Base-by-base conservation (phyloP, 2,797 vertebrate species). In the Sarcophilus harrisii region DNA sequence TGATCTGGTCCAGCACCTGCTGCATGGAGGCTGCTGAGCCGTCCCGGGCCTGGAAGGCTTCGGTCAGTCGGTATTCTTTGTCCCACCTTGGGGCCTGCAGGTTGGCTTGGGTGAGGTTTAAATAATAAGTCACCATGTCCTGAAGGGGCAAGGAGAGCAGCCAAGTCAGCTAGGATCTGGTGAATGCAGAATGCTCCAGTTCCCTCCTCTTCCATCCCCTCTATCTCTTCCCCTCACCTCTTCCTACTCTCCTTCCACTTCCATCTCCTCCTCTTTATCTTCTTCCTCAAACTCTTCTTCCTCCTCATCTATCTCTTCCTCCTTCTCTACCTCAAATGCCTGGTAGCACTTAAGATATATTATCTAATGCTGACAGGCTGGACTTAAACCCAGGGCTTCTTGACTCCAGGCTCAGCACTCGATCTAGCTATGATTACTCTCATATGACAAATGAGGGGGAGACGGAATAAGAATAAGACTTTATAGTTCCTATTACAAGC, bases 121-220 rank as follows among this genome's bases (percentile, higher is more conserved):
- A 66, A 93, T 99, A 99, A 96, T 99, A 99, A 12, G 99, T 99
- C 97, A 99, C 98, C 97, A 99, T 97, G 95, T 99, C 99, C 99
- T 99, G 97, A 62, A 94, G 60, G 29, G 90, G 81, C 38, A 49
- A 52, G 52, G 58, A 49, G 81, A 90, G 3, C 30, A 87, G 52
- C 24, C 8, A 6, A 29, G 21, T 32, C 0, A 0, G 57, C 11
- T 0, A 0, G 0, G n/a, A 94, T 10, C 58, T 27, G 58, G 18
- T 27, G 38, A 24, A 1, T 38, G n/a, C 6, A 11, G 54, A 55
- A 11, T 55, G 54, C 8, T 55, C 73, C 32, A 0, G 3, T 91
- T 57, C n/a, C 57, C 29, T 5, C 27, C 58, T 57, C 92, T 21
- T 24, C 45, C 28, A 45, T 49, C 81, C 28, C 95, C 60, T 18